Evolutionary conservation across 2,113 vertebrate species (phyloP).

Genomic region (Zingel zingel): DNA sequence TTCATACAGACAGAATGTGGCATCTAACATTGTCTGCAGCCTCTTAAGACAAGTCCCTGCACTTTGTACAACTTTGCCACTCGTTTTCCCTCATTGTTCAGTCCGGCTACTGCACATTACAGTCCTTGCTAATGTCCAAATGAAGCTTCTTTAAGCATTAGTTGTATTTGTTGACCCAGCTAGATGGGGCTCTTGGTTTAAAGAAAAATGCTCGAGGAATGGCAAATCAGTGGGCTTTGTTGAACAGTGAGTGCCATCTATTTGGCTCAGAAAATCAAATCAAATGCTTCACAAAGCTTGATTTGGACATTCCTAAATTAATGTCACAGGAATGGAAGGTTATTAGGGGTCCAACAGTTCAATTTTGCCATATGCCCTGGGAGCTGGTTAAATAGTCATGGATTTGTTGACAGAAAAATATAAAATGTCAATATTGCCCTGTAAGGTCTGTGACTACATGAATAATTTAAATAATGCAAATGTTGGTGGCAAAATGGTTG

Average conservation of each 20-base stretch:
- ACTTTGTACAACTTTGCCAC: background rate
- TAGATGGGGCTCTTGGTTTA: too few relatives aligned
- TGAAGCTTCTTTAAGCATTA: too few relatives aligned
- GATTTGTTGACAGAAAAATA: background rate
- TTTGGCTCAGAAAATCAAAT: too few relatives aligned
- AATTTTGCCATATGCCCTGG: background rate
- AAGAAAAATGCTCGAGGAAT: too few relatives aligned
- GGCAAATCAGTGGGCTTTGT: too few relatives aligned
- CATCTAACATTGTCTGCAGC: background rate
- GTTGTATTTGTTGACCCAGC: too few relatives aligned
- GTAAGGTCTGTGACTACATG: background rate
- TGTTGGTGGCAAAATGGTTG: background rate
- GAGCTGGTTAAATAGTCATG: background rate
- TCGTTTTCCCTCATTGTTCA: background rate
- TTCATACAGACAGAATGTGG: constrained; percentile 2
- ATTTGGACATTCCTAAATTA: background rate
- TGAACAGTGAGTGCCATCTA: too few relatives aligned
- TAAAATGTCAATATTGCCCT: background rate
- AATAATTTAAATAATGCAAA: background rate
- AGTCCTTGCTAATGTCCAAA: background rate
- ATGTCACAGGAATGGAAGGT: background rate
- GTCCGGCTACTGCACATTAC: background rate
- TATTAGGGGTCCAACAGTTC: background rate
- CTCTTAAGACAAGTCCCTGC: constrained; percentile 1
- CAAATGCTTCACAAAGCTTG: too few relatives aligned